Evolutionary conservation across 23 tunicate genomes (phyloP), one percentile per base, ranked within the genome.

Genomic region (Ciona savignyi): DNA sequence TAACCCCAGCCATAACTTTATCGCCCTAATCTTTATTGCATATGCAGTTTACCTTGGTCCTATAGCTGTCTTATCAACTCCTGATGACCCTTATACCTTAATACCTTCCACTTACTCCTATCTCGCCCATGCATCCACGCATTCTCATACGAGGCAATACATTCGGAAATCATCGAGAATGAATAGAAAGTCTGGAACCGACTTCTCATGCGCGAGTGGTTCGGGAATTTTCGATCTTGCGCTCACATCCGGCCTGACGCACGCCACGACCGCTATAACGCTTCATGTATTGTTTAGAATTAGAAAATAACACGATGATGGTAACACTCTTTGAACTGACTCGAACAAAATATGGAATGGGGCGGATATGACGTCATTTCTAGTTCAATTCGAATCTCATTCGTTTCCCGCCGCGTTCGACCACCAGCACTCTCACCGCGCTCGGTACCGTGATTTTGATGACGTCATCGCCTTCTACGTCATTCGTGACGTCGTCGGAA

Each of bases 391-490:
- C 82, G 23, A 87, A 82, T 56, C 35, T 75, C 21, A 65, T 66
- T 23, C 60, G 32, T 68, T 77, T 77, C 62, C 83, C 83, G 71
- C 66, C 87, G 25, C 86, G 87, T 34, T 76, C 75, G 2, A 88
- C 66, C 3, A 88, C 31, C 31, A 88, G 60, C 33, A 42, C 64
- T 73, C 77, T 65, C 25, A 88, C 87, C 77, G 30, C 64, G 0
- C 69, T 22, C 3, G 96, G 96, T 30, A 88, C 87, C 66, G 81
- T 82, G 27, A 88, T 21, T 33, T 82, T 81, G n/a, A 88, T 62
- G 20, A 80, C 71, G 77, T 78, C 79, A 30, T 87, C 86, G 0
- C 65, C 80, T 6, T 42, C 78, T 20, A 32, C 63, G 51, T 71
- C 84, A 29, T 66, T 65, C 33, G 65, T 73, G 73, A 49, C 82